Conservation (phyloP, 92 coral and sea anemone species). For the Nematostella vectensis region DNA sequence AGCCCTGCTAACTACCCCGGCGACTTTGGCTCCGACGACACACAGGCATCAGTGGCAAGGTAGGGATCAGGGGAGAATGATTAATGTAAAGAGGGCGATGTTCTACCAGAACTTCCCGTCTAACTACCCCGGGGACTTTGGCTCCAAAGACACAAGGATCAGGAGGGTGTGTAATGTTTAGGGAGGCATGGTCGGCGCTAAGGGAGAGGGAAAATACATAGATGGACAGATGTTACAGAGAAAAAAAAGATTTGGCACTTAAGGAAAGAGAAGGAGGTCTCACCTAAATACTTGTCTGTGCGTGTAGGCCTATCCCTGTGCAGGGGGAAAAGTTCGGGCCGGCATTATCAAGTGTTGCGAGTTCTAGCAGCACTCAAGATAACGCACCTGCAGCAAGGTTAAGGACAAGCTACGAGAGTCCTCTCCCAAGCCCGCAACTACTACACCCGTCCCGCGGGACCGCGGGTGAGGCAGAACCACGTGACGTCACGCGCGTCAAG, state of each 20-base stretch:
- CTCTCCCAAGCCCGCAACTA: slow-evolving; percentile 1
- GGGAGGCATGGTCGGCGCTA: too few species aligned
- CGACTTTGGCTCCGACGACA: slow-evolving; percentile 33
- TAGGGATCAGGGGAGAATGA: too few species aligned
- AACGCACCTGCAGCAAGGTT: neutral
- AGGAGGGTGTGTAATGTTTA: too few species aligned
- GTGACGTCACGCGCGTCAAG: neutral
- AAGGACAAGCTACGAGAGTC: neutral
- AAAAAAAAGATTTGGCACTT: too few species aligned
- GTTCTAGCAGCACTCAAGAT: neutral
- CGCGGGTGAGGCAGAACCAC: neutral
- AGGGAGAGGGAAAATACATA: too few species aligned
- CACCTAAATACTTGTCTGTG: too few species aligned
- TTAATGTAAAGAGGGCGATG: too few species aligned
- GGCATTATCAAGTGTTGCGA: neutral
- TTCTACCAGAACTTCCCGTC: too few species aligned
- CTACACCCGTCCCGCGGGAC: neutral
- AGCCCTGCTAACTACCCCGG: slow-evolving; percentile 50
- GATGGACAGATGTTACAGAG: too few species aligned
- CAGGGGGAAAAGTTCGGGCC: neutral
- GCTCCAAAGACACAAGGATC: too few species aligned
- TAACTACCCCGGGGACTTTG: too few species aligned
- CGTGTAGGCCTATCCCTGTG: neutral
- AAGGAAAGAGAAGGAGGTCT: too few species aligned
- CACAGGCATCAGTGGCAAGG: neutral